Evolutionary conservation across 2,888 invertebrate genomes (phyloP).

Genomic region (Polyploca ridens): DNA sequence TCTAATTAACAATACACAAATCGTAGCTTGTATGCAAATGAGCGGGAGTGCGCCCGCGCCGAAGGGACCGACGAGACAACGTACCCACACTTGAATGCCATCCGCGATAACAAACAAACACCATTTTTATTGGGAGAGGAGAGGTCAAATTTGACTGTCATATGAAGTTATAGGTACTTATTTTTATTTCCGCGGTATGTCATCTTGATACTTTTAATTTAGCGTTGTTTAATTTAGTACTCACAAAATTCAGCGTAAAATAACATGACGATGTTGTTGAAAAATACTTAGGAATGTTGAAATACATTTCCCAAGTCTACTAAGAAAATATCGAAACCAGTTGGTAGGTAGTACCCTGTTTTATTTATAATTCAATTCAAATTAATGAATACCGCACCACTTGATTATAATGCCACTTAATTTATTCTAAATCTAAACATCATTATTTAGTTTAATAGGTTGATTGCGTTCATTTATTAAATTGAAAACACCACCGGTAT

Average conservation of each 20-base stretch:
- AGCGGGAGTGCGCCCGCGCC: constrained; percentile 50
- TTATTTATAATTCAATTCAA: constrained; percentile 10
- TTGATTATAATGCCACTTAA: constrained; percentile 10
- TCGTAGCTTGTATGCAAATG: constrained; percentile 84
- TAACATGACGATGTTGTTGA: no score
- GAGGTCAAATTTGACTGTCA: constrained; percentile 38
- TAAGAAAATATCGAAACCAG: constrained; percentile 7
- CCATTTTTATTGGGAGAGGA: constrained; percentile 51
- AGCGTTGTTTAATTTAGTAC: no score
- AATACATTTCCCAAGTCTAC: background rate
- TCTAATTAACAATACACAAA: constrained; percentile 85
- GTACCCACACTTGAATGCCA: constrained; percentile 43
- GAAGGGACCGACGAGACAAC: constrained; percentile 33
- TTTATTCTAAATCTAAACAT: constrained; percentile 13
- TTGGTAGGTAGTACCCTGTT: background rate
- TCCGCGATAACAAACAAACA: constrained; percentile 47
- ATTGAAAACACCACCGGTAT: constrained; percentile 11
- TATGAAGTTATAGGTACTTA: constrained; percentile 14
- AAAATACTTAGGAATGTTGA: background rate
- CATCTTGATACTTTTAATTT: background rate
- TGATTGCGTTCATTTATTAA: constrained; percentile 14
- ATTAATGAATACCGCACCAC: constrained; percentile 9
- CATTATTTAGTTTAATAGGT: constrained; percentile 14
- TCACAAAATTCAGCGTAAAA: no score
- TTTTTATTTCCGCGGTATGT: background rate